Evolutionary conservation across 1,140 invertebrate genomes (phyloP).

Genomic region (Epicauta chinensis): DNA sequence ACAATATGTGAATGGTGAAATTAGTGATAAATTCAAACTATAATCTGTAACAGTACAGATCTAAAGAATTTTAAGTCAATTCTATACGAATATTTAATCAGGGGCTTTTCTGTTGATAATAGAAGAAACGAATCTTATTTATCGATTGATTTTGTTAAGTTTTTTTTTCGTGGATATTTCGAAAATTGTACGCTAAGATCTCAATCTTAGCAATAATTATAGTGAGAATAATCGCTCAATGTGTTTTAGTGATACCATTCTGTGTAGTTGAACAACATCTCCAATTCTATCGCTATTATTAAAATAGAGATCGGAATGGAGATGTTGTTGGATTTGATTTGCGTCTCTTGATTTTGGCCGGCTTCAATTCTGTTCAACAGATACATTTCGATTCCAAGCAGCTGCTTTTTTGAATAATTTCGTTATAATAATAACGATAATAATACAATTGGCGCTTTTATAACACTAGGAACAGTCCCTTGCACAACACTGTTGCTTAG

Average conservation of each 20-base stretch:
- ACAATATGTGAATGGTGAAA: too few species aligned
- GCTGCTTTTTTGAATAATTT: constrained; percentile 6
- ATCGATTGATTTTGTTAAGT: too few species aligned
- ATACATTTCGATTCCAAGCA: constrained; percentile 6
- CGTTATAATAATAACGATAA: neutral
- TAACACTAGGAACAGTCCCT: too few species aligned
- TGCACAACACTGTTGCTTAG: too few species aligned
- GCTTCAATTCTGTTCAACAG: neutral
- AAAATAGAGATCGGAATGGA: neutral
- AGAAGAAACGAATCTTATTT: constrained; percentile 11
- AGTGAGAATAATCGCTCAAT: constrained; percentile 33
- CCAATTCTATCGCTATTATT: too few species aligned
- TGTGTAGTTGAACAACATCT: neutral
- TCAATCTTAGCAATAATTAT: constrained; percentile 22
- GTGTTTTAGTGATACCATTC: constrained; percentile 24
- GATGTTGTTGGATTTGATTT: constrained; percentile 1
- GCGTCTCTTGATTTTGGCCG: neutral
- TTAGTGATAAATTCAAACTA: too few species aligned
- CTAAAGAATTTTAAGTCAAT: constrained; percentile 25
- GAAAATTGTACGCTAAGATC: constrained; percentile 22
- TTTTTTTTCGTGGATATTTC: too few species aligned
- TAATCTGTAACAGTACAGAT: too few species aligned
- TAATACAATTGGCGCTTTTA: too few species aligned
- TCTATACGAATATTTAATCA: constrained; percentile 25
- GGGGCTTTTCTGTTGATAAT: constrained; percentile 17